Evolutionary conservation across 2,888 invertebrate species (phyloP).

Genomic region (Pterobdella sp.): DNA sequence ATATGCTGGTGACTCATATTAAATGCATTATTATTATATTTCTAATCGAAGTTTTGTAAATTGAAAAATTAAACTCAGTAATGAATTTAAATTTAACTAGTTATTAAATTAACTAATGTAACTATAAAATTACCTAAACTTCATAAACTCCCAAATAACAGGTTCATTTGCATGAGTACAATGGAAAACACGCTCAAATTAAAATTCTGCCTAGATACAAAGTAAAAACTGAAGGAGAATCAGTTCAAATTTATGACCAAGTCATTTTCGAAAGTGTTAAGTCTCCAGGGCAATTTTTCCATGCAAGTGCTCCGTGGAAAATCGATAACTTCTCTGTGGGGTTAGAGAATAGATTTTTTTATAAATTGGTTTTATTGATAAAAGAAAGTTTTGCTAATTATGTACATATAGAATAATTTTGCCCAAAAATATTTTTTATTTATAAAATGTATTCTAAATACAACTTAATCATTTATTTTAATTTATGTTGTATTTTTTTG

Average conservation of each 20-base stretch:
- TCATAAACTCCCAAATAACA: too few relatives aligned
- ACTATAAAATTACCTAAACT: not conserved
- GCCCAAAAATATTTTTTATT: too few relatives aligned
- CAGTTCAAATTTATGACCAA: conserved; percentile 50
- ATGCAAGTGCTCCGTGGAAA: conserved; percentile 46
- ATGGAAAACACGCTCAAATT: conserved; percentile 51
- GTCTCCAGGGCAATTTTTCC: conserved; percentile 50
- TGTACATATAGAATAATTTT: too few relatives aligned
- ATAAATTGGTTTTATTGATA: too few relatives aligned
- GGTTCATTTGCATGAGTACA: conserved; percentile 43
- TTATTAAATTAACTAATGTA: not conserved
- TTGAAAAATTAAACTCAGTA: not conserved
- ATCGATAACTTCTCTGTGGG: conserved; percentile 43
- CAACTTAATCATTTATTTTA: too few relatives aligned
- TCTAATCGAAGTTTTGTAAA: too few relatives aligned
- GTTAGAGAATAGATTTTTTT: too few relatives aligned
- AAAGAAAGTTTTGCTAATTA: too few relatives aligned
- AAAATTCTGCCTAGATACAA: conserved; percentile 50
- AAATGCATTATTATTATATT: too few relatives aligned
- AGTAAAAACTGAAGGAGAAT: conserved; percentile 52
- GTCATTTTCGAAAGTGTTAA: conserved; percentile 51
- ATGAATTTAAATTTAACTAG: not conserved
- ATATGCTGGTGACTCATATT: conserved; percentile 49
- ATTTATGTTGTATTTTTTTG: too few relatives aligned
- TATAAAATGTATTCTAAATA: too few relatives aligned